Percentiles rank a stretch among this genome's conserved stretches.
phyloP scores from a whole-genome alignment of 1,140 invertebrate genomes.

The Ptiloglossa arizonensis region DNA sequence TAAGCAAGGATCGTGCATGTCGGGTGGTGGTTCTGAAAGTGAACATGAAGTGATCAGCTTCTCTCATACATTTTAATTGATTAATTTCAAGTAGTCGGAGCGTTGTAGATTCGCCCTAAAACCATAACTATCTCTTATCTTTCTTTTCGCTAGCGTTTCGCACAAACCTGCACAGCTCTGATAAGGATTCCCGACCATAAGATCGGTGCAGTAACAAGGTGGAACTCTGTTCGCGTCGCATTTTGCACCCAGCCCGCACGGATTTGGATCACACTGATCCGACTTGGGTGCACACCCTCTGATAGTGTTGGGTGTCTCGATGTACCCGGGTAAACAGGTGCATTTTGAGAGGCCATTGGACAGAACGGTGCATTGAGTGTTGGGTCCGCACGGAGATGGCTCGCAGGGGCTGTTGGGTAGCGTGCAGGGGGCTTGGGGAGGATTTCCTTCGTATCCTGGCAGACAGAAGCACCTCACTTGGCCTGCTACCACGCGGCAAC shows the following conservation, averaged over 20 bases:
- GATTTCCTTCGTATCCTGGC: slow-evolving; percentile 93
- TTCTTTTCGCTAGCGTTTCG: too few species aligned
- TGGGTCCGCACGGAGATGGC: slow-evolving; percentile 93
- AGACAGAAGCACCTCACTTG: slow-evolving; percentile 91
- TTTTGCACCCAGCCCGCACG: slow-evolving; percentile 89
- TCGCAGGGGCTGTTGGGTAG: slow-evolving; percentile 90
- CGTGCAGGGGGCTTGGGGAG: slow-evolving; percentile 86
- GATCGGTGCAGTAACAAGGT: slow-evolving; percentile 91
- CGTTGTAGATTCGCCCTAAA: too few species aligned
- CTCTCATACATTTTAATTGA: too few species aligned
- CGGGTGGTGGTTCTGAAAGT: slow-evolving; percentile 63
- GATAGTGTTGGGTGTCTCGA: slow-evolving; percentile 93
- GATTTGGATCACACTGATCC: slow-evolving; percentile 91
- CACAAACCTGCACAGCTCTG: slow-evolving; percentile 84
- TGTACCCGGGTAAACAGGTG: slow-evolving; percentile 90
- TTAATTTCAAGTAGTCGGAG: too few species aligned
- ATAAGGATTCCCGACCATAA: slow-evolving; percentile 90
- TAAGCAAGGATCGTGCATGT: slow-evolving; percentile 86
- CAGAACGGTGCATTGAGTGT: slow-evolving; percentile 91
- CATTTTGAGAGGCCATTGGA: slow-evolving; percentile 93
- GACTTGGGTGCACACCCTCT: slow-evolving; percentile 89
- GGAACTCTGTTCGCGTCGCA: slow-evolving; percentile 90
- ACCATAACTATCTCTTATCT: too few species aligned
- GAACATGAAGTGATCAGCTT: neutral
- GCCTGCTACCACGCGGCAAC: slow-evolving; percentile 87